Percentiles rank a stretch among this genome's conserved stretches.
phyloP scores from a whole-genome alignment of 2,797 vertebrate genomes.

The Paguma larvata region DNA sequence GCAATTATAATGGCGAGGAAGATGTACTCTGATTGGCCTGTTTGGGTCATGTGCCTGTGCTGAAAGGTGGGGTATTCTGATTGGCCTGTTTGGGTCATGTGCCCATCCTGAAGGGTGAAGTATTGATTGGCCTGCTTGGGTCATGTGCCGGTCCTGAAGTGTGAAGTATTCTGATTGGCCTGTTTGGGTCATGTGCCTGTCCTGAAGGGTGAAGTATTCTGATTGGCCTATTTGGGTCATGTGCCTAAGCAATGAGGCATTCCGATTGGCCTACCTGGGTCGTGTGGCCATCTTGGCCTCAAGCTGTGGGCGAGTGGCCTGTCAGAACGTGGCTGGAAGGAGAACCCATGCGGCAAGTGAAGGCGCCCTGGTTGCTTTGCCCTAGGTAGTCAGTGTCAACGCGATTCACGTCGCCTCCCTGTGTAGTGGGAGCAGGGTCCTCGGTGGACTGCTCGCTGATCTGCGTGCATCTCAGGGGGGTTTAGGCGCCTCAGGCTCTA shows the following conservation, averaged over 20 bases:
- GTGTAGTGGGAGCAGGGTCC: background rate
- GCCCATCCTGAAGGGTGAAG: background rate
- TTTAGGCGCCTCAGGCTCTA: background rate
- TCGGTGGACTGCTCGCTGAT: background rate
- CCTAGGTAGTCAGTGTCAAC: rapidly evolving
- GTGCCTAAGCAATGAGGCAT: too few species aligned
- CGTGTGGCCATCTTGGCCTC: background rate
- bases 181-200: background rate
- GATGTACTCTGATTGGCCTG: background rate
- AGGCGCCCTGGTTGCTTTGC: rapidly evolving
- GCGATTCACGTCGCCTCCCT: too few species aligned
- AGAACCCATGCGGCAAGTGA: background rate
- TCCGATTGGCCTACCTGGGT: constrained; percentile 2
- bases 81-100: background rate
- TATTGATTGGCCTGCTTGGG: background rate
- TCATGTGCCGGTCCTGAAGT: background rate
- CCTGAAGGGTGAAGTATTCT: background rate
- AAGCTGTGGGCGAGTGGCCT: rapidly evolving
- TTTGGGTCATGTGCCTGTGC: background rate
- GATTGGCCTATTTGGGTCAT: background rate
- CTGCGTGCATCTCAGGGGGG: background rate
- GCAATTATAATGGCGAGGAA: background rate
- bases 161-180: background rate
- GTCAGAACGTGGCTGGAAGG: rapidly evolving
- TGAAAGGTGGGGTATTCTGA: background rate